Conservation (phyloP, 2,797 vertebrate genomes). For the Coluber constrictor region DNA sequence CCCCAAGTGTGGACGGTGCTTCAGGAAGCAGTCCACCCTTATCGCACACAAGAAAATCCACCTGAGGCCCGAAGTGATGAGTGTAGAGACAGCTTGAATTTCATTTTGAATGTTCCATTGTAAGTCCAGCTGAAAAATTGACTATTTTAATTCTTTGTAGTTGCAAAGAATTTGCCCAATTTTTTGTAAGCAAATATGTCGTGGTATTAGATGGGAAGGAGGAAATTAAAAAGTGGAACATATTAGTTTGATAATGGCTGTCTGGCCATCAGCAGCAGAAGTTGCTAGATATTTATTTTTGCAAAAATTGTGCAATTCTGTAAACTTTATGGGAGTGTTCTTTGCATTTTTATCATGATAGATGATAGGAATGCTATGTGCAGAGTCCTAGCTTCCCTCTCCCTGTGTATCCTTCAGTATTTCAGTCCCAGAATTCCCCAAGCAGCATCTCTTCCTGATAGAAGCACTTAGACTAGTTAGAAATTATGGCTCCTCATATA, state of each 20-base stretch:
- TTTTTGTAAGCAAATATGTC: neutral
- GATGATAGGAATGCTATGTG: too few relatives aligned
- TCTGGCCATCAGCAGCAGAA: neutral
- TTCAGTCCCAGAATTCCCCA: neutral
- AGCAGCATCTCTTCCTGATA: neutral
- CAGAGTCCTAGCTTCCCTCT: neutral
- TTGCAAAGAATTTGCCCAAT: neutral
- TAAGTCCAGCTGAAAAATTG: neutral
- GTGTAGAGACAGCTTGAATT: neutral
- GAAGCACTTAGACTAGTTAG: neutral
- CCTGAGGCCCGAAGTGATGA: too few relatives aligned
- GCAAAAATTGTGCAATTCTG: neutral
- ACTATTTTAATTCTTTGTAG: neutral
- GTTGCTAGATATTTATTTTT: neutral
- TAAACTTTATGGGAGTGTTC: neutral
- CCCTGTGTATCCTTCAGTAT: neutral
- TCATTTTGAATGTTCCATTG: neutral
- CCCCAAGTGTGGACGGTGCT: neutral
- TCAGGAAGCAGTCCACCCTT: neutral
- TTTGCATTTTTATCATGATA: neutral
- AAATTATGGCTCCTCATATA: neutral
- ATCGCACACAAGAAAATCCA: too few relatives aligned
- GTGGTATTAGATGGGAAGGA: too few relatives aligned
- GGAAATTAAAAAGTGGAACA: neutral
- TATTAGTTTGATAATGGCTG: neutral